Percentiles rank a stretch among this genome's conserved stretches.
Evolutionary conservation across 1,140 invertebrate genomes (phyloP).

Genomic region (Bombus confusus): DNA sequence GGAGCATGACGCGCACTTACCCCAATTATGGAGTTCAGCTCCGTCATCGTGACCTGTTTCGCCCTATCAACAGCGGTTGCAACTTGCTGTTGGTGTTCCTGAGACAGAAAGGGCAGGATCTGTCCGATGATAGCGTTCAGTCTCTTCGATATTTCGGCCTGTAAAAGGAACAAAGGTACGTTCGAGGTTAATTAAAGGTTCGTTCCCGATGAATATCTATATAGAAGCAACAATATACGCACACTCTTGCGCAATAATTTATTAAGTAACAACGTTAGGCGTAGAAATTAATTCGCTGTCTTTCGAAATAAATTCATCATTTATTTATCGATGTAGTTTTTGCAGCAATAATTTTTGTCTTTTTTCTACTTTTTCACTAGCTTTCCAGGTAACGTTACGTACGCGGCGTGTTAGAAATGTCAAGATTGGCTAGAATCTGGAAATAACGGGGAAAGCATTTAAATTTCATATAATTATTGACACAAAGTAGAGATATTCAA

Average conservation of each 20-base stretch:
- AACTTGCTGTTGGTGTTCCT: slow-evolving; percentile 97
- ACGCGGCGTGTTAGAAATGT: too few species aligned
- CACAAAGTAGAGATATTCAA: too few species aligned
- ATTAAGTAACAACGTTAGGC: neutral
- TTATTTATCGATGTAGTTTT: neutral
- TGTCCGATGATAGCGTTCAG: slow-evolving; percentile 95
- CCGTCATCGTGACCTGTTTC: slow-evolving; percentile 97
- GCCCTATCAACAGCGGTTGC: slow-evolving; percentile 95
- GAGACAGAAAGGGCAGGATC: slow-evolving; percentile 94
- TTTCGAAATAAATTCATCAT: neutral
- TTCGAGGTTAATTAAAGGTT: neutral
- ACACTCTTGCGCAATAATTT: neutral
- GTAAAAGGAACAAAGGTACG: slow-evolving; percentile 55
- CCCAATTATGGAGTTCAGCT: slow-evolving; percentile 94
- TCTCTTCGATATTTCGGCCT: slow-evolving; percentile 97
- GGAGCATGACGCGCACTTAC: slow-evolving; percentile 84
- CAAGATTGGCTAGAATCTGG: too few species aligned
- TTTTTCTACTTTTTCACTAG: too few species aligned
- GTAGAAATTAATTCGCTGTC: neutral
- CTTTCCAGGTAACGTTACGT: neutral
- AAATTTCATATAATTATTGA: too few species aligned
- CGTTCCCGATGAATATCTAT: neutral
- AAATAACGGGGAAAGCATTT: too few species aligned
- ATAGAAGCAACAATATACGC: neutral
- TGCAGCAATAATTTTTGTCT: neutral